These are phyloP conservation scores for Turdus rufiventris DNA, from an alignment of 2,113 vertebrate species.

Conservation along the genomic window DNA sequence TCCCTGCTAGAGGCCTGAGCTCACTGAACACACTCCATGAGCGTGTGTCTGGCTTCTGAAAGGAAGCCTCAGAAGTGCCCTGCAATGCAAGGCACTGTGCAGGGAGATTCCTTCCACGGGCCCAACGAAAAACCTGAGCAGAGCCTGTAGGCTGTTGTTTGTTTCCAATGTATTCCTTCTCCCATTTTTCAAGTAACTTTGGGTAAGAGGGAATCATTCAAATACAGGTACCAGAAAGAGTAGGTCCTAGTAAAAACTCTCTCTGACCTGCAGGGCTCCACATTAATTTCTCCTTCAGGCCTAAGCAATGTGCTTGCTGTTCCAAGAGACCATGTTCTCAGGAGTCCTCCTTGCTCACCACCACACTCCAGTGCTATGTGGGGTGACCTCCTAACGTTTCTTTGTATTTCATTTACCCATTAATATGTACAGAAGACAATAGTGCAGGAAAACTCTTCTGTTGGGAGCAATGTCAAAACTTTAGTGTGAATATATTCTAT, in stretches of 20 bases:
- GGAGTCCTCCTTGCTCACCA: background rate
- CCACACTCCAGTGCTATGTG: background rate
- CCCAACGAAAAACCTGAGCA: background rate
- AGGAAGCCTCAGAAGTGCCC: background rate
- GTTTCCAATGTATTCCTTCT: background rate
- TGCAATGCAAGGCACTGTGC: background rate
- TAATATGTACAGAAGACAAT: background rate
- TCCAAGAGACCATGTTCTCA: background rate
- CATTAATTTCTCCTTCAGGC: background rate
- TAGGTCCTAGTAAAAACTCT: background rate
- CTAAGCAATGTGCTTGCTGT: background rate
- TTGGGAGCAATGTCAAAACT: background rate
- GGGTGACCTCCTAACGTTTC: background rate
- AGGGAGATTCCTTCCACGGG: background rate
- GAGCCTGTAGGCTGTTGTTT: background rate
- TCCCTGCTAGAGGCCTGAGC: background rate
- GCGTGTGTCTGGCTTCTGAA: background rate
- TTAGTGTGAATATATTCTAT: background rate
- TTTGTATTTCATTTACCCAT: background rate
- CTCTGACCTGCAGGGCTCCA: background rate
- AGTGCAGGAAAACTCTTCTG: background rate
- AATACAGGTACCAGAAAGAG: background rate
- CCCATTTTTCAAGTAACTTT: background rate
- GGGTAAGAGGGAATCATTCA: background rate
- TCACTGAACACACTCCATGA: accelerated